A percentile compares a stretch with the other conserved stretches of the same genome.
Evolutionary conservation across 2,113 vertebrate species (phyloP).

Genomic region (Ptilonorhynchus violaceus): DNA sequence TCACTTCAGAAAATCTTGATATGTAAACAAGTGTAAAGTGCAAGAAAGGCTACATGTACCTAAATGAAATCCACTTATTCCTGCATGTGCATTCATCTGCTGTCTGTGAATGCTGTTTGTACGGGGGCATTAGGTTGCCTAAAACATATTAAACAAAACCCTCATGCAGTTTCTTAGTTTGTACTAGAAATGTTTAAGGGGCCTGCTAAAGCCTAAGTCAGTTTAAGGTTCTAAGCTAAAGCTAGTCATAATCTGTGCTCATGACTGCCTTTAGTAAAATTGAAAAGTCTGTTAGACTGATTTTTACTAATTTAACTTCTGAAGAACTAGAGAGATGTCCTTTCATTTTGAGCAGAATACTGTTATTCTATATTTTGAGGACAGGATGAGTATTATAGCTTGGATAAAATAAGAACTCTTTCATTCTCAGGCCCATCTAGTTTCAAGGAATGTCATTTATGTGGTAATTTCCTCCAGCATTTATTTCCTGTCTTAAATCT

Average conservation of each 20-base stretch:
- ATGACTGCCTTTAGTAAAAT: neutral
- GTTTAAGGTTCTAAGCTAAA: neutral
- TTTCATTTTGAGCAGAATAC: neutral
- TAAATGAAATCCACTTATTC: neutral
- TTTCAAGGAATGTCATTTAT: constrained; percentile 52
- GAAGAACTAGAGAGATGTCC: neutral
- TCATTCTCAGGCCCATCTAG: neutral
- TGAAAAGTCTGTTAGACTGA: neutral
- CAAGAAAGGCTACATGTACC: neutral
- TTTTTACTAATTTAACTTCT: neutral
- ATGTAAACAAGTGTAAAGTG: neutral
- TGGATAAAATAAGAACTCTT: neutral
- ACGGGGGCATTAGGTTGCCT: neutral
- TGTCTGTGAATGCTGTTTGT: neutral
- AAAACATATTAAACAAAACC: neutral
- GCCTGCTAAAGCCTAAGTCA: neutral
- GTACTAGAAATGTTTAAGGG: neutral
- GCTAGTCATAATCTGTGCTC: neutral
- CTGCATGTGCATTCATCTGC: neutral
- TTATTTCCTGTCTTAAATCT: constrained; percentile 40
- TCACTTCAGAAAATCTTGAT: neutral
- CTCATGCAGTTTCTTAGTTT: neutral
- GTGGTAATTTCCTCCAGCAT: constrained; percentile 42
- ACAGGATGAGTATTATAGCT: neutral
- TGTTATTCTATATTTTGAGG: neutral